Evolutionary conservation across 2,113 vertebrate species (phyloP), one percentile per base, ranked within the genome.

Genomic region (Myotis davidii): DNA sequence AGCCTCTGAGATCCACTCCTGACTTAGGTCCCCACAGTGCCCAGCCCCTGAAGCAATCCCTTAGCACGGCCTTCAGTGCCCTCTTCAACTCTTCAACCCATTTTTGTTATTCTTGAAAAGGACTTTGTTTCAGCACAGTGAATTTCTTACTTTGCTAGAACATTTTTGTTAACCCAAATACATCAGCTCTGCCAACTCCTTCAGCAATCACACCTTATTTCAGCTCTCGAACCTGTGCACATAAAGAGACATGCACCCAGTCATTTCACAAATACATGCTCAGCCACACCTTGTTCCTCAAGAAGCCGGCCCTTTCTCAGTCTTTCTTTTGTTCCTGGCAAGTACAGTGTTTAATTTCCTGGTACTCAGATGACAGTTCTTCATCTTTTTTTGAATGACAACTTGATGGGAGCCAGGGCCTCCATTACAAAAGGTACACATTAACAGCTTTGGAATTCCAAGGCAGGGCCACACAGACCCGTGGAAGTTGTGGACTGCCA

Each of bases 221-320:
- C 45, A 52, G 81, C 25, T 42, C 45, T 52, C 42, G 37, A 39
- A 37, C 25, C 32, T 18, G 67, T 48, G 45, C 23, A 52, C 20
- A 16, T 2, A 1, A 1, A 18, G 39, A 29, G 10, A 54, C 0
- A 2, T 23, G 25, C 52, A 34, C 9, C 20, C 52, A 39, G 59
- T 25, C 9, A 27, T 34, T 39, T 56, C 52, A 67, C 69, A 70
- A 45, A 59, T 8, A 4, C 17, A 21, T 2, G 42, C 1, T 65
- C 13, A 14, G 72, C 48, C 27, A 81, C 3, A 27, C 16, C 18
- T 3, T 6, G 25, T 6, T 29, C 61, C 37, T 59, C 39, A 69
- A 42, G 5, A 78, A 56, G 56, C 27, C 11, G 50, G 56, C 25
- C 6, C 37, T n/a, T 34, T 32, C 69, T 52, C 37, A 39, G 29